Conservation (phyloP, 1,140 invertebrate species). For the Heliconius hewitsoni region DNA sequence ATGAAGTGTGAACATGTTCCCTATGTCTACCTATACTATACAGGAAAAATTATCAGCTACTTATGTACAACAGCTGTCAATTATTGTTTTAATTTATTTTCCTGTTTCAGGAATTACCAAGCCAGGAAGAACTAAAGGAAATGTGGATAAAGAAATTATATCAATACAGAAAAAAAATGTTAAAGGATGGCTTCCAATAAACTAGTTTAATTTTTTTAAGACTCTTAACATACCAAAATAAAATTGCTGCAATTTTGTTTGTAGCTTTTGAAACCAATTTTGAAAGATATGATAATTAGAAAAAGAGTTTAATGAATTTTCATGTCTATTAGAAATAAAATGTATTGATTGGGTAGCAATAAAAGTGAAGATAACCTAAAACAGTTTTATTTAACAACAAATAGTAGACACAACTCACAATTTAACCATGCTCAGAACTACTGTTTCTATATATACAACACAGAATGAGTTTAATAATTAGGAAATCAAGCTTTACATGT, state of each 20-base stretch:
- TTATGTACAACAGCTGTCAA: neutral
- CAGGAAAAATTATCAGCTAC: too few relatives aligned
- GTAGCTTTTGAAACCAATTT: neutral
- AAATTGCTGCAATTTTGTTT: neutral
- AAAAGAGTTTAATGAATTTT: too few relatives aligned
- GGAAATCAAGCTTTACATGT: slow-evolving; percentile 65
- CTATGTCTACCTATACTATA: too few relatives aligned
- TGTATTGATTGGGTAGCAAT: slow-evolving; percentile 14
- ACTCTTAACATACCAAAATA: neutral
- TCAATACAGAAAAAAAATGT: slow-evolving; percentile 76
- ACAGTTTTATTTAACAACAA: slow-evolving; percentile 73
- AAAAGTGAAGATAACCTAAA: slow-evolving; percentile 59
- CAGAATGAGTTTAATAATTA: slow-evolving; percentile 48
- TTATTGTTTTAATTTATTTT: neutral
- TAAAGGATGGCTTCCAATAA: slow-evolving; percentile 67
- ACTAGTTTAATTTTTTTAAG: neutral
- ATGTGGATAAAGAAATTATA: slow-evolving; percentile 80
- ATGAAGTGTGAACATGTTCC: too few relatives aligned
- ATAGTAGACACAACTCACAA: slow-evolving; percentile 63
- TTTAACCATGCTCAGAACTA: slow-evolving; percentile 67
- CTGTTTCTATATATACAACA: slow-evolving; percentile 74
- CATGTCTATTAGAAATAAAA: too few relatives aligned
- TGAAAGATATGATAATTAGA: neutral
- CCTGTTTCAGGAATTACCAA: slow-evolving; percentile 68
- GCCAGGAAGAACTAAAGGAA: slow-evolving; percentile 73